Conservation (phyloP, 2,888 invertebrate species). For the Euclidia mi region DNA sequence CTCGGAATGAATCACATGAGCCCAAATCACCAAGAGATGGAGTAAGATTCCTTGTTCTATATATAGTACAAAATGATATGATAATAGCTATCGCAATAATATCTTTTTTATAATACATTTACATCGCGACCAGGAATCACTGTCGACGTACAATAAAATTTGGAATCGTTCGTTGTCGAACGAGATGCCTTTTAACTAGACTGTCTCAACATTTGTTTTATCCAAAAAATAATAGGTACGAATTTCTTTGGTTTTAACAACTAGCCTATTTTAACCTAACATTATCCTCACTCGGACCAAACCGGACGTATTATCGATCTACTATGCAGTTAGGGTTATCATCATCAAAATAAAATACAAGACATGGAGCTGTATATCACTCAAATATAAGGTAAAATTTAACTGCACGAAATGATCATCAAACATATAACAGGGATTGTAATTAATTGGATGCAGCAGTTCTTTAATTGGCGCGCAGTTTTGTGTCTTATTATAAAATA, state of each 20-base stretch:
- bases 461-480: too few relatives aligned
- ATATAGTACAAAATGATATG: conserved; percentile 68
- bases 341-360: too few relatives aligned
- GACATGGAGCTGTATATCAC: too few relatives aligned
- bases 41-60: conserved; percentile 61
- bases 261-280: conserved; percentile 58
- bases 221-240: conserved; percentile 49
- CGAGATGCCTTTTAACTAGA: conserved; percentile 33
- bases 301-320: too few relatives aligned
- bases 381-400: too few relatives aligned
- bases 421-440: too few relatives aligned
- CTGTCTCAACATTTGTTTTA: conserved; percentile 60
- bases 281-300: conserved; percentile 31
- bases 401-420: too few relatives aligned
- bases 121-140: conserved; percentile 38
- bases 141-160: too few relatives aligned
- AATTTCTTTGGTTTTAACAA: conserved; percentile 68
- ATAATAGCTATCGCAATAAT: conserved; percentile 58
- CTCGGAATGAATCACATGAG: conserved; percentile 46
- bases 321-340: too few relatives aligned
- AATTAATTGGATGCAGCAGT: too few relatives aligned
- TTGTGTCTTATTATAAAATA: too few relatives aligned
- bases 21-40: conserved; percentile 67
- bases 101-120: conserved; percentile 47
- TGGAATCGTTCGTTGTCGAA: too few relatives aligned